Percentiles rank a stretch among this genome's conserved stretches.
phyloP scores from a whole-genome alignment of 37 sponge, comb jelly and placozoan species.

The Bolinopsis microptera region DNA sequence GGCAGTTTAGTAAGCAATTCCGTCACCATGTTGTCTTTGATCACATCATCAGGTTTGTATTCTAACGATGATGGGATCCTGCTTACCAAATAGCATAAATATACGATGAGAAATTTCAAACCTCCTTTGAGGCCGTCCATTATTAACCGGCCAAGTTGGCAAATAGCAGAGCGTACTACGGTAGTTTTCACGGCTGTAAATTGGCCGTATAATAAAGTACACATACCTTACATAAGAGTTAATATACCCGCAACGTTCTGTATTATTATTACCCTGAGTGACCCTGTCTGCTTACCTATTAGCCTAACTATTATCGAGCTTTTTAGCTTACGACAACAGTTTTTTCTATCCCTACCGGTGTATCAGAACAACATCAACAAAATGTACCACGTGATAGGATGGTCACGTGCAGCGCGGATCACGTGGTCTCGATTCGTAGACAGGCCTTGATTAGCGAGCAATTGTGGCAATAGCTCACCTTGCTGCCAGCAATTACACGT shows the following conservation, averaged over 20 bases:
- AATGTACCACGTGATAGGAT: background rate
- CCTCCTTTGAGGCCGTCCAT: too few relatives aligned
- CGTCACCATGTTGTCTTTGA: background rate
- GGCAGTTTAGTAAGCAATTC: background rate
- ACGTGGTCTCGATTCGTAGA: constrained; percentile 30
- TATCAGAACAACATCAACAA: background rate
- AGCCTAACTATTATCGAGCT: background rate
- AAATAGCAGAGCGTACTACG: too few relatives aligned
- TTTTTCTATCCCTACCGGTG: background rate
- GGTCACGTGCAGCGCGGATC: background rate
- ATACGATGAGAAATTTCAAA: too few relatives aligned
- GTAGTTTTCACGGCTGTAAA: too few relatives aligned
- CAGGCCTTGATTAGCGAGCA: constrained; percentile 38
- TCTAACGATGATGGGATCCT: too few relatives aligned
- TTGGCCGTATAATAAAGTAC: too few relatives aligned
- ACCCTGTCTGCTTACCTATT: background rate
- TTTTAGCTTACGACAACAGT: background rate
- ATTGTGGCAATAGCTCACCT: constrained; percentile 56
- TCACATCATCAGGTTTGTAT: too few relatives aligned
- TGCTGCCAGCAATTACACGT: constrained; percentile 56
- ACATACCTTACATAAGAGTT: too few relatives aligned
- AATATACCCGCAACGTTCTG: too few relatives aligned
- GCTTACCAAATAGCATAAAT: too few relatives aligned
- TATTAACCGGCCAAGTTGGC: too few relatives aligned
- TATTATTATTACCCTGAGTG: too few relatives aligned